These are phyloP conservation scores for Corythornis vintsioides DNA, from an alignment of 2,113 vertebrate species.

Conservation along the genomic window DNA sequence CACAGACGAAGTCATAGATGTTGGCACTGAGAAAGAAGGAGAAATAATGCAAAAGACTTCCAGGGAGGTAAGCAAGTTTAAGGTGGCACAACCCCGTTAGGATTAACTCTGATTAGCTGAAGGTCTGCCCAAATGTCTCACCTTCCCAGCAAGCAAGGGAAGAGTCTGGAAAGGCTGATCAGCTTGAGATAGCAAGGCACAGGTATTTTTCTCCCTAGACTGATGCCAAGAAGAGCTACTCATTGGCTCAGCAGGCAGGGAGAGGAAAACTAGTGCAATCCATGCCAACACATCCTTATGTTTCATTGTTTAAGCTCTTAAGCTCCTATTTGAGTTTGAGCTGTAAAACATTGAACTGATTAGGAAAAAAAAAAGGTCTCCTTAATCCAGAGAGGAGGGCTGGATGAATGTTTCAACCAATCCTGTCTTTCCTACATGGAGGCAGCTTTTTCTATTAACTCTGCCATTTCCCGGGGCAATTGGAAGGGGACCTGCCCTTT, in stretches of 20 bases:
- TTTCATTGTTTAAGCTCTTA: slow-evolving; percentile 52
- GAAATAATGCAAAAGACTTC: background rate
- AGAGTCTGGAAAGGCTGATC: background rate
- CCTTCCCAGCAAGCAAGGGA: background rate
- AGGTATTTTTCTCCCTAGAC: background rate
- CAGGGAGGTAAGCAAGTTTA: background rate
- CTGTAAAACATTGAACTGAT: slow-evolving; percentile 54
- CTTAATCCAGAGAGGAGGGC: background rate
- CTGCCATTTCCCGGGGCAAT: background rate
- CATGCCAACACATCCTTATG: background rate
- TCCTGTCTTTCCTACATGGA: background rate
- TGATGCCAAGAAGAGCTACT: background rate
- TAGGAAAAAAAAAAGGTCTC: background rate
- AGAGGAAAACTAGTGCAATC: background rate
- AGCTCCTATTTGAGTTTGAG: slow-evolving; percentile 41
- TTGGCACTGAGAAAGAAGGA: background rate
- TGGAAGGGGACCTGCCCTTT: background rate
- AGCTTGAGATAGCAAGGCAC: background rate
- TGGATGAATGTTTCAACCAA: background rate
- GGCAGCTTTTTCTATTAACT: background rate
- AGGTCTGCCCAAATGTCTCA: fast-evolving
- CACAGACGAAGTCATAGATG: fast-evolving
- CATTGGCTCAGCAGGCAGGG: background rate
- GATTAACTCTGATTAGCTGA: background rate
- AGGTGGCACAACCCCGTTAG: background rate